Percentiles rank a stretch among this genome's conserved stretches.
These are phyloP conservation scores for Apis dorsata DNA, from an alignment of 1,140 invertebrate genomes.

Conservation along the genomic window DNA sequence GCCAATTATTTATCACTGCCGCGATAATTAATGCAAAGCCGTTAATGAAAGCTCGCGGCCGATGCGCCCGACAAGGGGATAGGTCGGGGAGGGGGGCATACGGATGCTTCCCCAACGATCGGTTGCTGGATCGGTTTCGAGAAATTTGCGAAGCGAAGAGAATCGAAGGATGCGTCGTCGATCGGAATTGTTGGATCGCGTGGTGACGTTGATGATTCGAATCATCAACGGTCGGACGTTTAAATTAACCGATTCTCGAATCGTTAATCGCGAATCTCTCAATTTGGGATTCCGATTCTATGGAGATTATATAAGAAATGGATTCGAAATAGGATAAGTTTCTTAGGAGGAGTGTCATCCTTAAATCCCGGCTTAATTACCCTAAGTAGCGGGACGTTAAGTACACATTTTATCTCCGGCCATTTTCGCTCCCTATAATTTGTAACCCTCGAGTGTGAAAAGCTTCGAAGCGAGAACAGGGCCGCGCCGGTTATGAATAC, in stretches of 20 bases:
- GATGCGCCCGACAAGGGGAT: no score
- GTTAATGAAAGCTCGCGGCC: background rate
- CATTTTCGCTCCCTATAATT: slow-evolving; percentile 49
- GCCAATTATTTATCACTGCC: slow-evolving; percentile 12
- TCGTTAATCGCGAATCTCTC: no score
- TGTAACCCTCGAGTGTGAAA: slow-evolving; percentile 48
- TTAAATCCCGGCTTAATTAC: slow-evolving; percentile 56
- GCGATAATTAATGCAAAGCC: slow-evolving; percentile 1
- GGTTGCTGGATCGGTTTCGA: background rate
- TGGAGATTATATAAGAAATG: background rate
- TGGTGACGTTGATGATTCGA: no score
- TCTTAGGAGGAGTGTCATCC: background rate
- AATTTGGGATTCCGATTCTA: background rate
- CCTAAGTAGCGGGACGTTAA: slow-evolving; percentile 39
- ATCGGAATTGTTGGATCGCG: background rate
- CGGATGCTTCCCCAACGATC: background rate
- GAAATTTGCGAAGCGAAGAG: background rate
- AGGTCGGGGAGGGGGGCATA: background rate
- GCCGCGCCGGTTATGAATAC: slow-evolving; percentile 56
- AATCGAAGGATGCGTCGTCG: background rate
- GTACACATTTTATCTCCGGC: slow-evolving; percentile 33
- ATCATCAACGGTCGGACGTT: no score
- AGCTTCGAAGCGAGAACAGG: slow-evolving; percentile 41
- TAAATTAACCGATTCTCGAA: no score
- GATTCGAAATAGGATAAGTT: background rate